Conservation (phyloP, 2,888 invertebrate species). For the Pheosia gnoma region DNA sequence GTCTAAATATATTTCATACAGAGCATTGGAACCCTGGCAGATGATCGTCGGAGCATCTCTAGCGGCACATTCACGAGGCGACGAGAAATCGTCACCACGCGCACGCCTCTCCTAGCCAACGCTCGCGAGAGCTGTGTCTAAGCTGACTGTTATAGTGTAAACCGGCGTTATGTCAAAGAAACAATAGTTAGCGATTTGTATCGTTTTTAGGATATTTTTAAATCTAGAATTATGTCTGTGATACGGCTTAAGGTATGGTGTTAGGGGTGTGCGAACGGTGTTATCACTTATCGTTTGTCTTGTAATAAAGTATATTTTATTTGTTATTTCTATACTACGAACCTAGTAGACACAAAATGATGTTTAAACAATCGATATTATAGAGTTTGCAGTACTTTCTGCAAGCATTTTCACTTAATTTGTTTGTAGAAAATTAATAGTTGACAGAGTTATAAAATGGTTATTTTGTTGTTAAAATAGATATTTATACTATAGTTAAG, state of each 20-base stretch:
- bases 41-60: constrained; percentile 73
- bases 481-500: neutral
- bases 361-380: no score
- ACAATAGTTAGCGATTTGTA: constrained; percentile 22
- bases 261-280: neutral
- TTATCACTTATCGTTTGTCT: neutral
- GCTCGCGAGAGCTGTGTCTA: constrained; percentile 88
- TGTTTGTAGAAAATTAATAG: neutral
- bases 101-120: constrained; percentile 88
- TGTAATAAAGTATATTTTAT: no score
- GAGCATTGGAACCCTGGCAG: constrained; percentile 73
- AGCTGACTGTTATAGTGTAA: constrained; percentile 32
- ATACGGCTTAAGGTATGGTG: constrained; percentile 21
- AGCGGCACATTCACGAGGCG: constrained; percentile 75
- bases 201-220: constrained; percentile 35
- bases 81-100: constrained; percentile 88
- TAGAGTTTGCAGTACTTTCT: neutral
- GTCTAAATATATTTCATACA: constrained; percentile 35
- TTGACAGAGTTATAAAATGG: neutral
- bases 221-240: constrained; percentile 32
- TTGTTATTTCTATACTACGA: neutral
- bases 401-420: neutral
- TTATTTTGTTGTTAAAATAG: neutral
- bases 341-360: neutral
- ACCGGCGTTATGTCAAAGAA: constrained; percentile 39